Conservation (phyloP, 2,888 invertebrate species). For the Abrostola tripartita region DNA sequence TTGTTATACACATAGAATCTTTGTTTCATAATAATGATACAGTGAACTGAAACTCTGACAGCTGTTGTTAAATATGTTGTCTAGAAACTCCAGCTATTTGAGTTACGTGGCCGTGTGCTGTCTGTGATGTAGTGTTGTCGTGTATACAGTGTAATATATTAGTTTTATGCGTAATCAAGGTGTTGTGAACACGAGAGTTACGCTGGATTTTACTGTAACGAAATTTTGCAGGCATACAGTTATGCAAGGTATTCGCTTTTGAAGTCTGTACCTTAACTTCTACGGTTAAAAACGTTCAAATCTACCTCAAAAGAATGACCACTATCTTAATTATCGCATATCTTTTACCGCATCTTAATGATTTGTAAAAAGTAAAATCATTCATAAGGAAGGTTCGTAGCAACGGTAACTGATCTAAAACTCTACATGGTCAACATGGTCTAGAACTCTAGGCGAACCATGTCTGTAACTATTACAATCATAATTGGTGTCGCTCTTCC, state of each 20-base stretch:
- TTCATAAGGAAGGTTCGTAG: too few relatives aligned
- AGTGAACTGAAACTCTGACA: constrained; percentile 49
- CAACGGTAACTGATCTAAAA: too few relatives aligned
- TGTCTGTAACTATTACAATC: too few relatives aligned
- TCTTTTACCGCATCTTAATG: too few relatives aligned
- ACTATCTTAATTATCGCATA: too few relatives aligned
- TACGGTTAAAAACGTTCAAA: too few relatives aligned
- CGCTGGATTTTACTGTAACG: constrained; percentile 1
- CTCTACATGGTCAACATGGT: too few relatives aligned
- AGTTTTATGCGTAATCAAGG: constrained; percentile 14
- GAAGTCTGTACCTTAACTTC: too few relatives aligned
- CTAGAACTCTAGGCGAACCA: too few relatives aligned
- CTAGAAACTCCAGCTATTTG: constrained; percentile 40
- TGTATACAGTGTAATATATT: constrained; percentile 20
- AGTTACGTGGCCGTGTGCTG: constrained; percentile 30
- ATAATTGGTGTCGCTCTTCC: too few relatives aligned
- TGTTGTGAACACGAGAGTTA: not conserved
- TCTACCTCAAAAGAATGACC: too few relatives aligned
- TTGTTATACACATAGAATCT: constrained; percentile 29
- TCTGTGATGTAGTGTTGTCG: constrained; percentile 18
- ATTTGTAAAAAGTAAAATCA: too few relatives aligned
- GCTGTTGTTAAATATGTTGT: constrained; percentile 51
- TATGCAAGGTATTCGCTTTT: not conserved
- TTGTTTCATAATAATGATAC: constrained; percentile 51
- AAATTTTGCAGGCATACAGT: not conserved